Base-by-base conservation (phyloP, 2,113 vertebrate species). In the Colaptes auratus region DNA sequence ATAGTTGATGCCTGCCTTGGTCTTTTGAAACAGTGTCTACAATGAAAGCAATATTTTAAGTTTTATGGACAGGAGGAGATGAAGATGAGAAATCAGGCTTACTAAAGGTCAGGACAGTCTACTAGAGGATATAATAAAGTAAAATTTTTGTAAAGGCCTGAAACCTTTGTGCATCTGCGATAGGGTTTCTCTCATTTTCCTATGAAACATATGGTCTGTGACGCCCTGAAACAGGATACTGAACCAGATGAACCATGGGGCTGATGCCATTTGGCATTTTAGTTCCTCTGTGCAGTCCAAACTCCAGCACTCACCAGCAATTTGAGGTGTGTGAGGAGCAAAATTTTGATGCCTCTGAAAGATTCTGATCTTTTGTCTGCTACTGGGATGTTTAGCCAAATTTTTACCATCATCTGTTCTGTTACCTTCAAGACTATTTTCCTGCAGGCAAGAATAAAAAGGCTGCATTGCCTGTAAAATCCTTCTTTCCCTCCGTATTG, bases 401-500 rank as follows among this genome's bases (percentile, higher is more conserved):
- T 81, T 67, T 82, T 75, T 71, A 72, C 44, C 39, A 15, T 77
- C 18, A 4, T 80, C n/a, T 69, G 12, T n/a, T 89, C 30, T 46
- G 20, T 60, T 58, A 50, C 30, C 33, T 88, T 81, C 20, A 8
- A 46, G 67, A 73, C 1, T 3, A 60, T 82, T 83, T 80, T 27
- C n/a, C 42, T 0, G 2, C 52, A 80, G 87, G 60, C 25, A 3
- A n/a, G 33, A 53, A 83, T 75, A 53, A n/a, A 86, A 79, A 83
- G 53, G 33, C 71, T 89, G 74, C 12, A 25, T 42, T 0, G 4
- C 72, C 50, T 88, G 82, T 28, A 72, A 73, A 63, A 80, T 11
- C 46, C 89, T 75, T 14, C 28, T 80, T 92, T 85, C 33, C 81
- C 20, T 93, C 64, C n/a, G 31, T 79, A 78, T 90, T 96, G 82